Base-by-base conservation (phyloP, 1,140 invertebrate species). In the Aleiodes sp. region DNA sequence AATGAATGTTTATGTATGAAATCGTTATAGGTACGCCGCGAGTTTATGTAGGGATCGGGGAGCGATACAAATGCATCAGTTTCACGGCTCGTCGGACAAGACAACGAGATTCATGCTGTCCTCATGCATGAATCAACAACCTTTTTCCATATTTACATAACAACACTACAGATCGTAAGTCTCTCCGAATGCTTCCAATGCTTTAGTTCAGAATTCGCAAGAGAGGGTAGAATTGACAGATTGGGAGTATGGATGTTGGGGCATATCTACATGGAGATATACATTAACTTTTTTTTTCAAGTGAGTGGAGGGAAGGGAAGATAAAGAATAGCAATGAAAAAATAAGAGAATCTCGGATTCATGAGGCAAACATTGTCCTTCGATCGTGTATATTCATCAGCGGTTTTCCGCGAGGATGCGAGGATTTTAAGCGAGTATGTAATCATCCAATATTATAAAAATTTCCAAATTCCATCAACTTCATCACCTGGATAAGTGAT, bases 91-190 rank as follows among this genome's bases (percentile, higher is more conserved):
- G 77, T 72, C 73, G 78, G 78, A 82, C 82, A 82, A 84, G 78
- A 82, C 77, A 78, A 78, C 76, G 73, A 80, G 76, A 82, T 82
- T 84, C 79, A 81, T 80, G 74, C 75, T 62, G 71, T 75, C 56
- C 76, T 78, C 77, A 76, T 82, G 75, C 77, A 80, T 80, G 78
- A 84, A 83, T 83, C 82, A 83, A 83, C 75, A 80, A 76, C 65
- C 77, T 78, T 83, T 83, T 83, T 85, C 77, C 76, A 84, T 81
- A 84, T 84, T 82, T 84, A 81, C 80, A 81, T 85, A 84, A 82
- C 78, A 82, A 79, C 75, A 73, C 71, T 24, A 72, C 75, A n/a
- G 76, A 79, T 76, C 76, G 75, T 76, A 75, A 71, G 71, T 70
- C 63, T 56, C n/a, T 69, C 71, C 65, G 73, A 28, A 37, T 62